Percentiles rank a stretch among this genome's conserved stretches.
phyloP scores from a whole-genome alignment of 2,888 invertebrate genomes.

The Alloscopus bannaensis region DNA sequence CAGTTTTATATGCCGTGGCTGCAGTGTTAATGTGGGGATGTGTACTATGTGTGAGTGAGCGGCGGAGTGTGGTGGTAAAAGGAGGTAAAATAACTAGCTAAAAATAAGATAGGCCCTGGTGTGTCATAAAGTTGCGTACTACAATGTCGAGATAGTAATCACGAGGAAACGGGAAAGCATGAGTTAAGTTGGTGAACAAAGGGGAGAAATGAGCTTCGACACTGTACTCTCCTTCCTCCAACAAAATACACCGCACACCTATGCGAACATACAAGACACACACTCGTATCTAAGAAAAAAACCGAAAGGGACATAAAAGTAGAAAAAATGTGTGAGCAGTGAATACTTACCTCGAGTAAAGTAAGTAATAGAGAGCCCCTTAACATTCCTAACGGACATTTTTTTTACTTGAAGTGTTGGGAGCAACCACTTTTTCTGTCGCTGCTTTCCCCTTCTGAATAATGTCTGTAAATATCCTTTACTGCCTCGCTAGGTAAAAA shows the following conservation, averaged over 20 bases:
- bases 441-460: conserved; percentile 5
- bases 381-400: conserved; percentile 23
- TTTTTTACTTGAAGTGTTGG: conserved; percentile 33
- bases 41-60: no score
- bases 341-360: background rate
- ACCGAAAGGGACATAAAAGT: background rate
- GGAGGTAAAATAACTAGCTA: conserved; percentile 9
- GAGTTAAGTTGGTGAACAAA: conserved; percentile 13
- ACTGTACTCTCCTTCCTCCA: background rate
- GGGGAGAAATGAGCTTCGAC: conserved; percentile 38
- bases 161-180: conserved; percentile 1
- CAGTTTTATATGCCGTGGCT: no score
- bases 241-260: background rate
- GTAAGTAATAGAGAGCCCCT: background rate
- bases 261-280: background rate
- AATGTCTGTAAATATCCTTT: conserved; percentile 7
- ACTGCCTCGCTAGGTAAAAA: no score
- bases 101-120: conserved; percentile 38
- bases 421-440: conserved; percentile 24
- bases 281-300: no score
- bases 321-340: background rate
- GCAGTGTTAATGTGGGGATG: no score
- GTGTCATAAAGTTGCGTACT: conserved; percentile 34
- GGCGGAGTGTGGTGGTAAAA: background rate
- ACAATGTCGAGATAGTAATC: conserved; percentile 19